Evolutionary conservation across 2,113 vertebrate species (phyloP).

Genomic region (Malurus cyaneus): DNA sequence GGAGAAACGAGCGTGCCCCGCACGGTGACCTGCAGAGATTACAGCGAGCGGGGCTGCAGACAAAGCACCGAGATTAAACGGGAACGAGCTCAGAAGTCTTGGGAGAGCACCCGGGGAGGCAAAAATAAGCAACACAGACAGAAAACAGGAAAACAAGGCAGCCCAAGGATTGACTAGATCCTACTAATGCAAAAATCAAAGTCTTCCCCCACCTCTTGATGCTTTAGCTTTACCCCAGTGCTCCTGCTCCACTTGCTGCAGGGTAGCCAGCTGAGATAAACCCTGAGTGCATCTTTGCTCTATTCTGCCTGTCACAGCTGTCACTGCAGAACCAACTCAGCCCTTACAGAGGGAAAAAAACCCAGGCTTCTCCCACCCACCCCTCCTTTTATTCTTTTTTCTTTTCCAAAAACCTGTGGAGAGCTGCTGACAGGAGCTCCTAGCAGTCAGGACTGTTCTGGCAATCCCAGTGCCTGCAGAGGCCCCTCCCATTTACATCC

Average conservation of each 20-base stretch:
- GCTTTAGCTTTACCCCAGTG: not conserved
- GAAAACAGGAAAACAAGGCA: not conserved
- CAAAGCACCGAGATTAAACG: not conserved
- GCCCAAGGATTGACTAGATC: not conserved
- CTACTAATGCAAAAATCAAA: not conserved
- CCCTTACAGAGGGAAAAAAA: not conserved
- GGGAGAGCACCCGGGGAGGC: not conserved
- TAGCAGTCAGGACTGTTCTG: not conserved
- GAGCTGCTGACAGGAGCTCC: not conserved
- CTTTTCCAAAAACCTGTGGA: not conserved
- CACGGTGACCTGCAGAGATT: conserved; percentile 20
- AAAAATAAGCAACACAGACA: not conserved
- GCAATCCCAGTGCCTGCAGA: not conserved
- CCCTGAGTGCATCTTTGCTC: not conserved
- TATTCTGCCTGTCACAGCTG: not conserved
- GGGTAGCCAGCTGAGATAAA: not conserved
- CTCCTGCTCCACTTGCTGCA: not conserved
- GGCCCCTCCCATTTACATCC: not conserved
- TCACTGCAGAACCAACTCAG: not conserved
- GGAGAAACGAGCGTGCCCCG: not conserved
- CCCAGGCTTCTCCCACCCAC: accelerated
- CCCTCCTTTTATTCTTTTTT: not conserved
- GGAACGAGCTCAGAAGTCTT: not conserved
- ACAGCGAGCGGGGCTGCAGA: not conserved
- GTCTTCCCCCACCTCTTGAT: accelerated